Evolutionary conservation across 1,140 invertebrate genomes (phyloP), one percentile per base, ranked within the genome.

Genomic region (Fopius arisanus): DNA sequence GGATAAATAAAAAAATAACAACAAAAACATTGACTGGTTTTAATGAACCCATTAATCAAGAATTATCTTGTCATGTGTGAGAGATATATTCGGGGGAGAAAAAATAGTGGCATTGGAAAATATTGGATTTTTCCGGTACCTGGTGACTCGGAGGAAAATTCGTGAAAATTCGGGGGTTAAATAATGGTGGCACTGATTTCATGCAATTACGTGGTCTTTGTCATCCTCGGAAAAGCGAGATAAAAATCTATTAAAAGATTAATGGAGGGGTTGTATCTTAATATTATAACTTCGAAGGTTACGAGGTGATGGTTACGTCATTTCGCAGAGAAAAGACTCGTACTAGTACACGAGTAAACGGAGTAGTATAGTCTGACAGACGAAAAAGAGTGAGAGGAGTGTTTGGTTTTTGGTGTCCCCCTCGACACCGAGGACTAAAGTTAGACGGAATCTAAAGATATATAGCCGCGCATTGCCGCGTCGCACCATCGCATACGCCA

Each of bases 381-480:
- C 16, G 69, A 68, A 21, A 65, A n/a, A 31, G 9, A 21, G 21
- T 9, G 40, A 41, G 63, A 40, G 41, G n/a, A 43, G 59, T 41
- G 37, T 54, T 33, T 54, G 54, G 19, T 48, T 54, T 54, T 69
- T 69, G 26, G 67, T 70, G 31, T 33, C 31, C 51, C 54, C 69
- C 69, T 59, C 65, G 51, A 71, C 63, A 68, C 23, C 59, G 59
- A 63, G 9, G 74, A 75, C 74, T 75, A 75, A 75, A 75, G 74
- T 75, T 75, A 72, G 74, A 75, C 68, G 40, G 54, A 72, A 75
- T 75, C 70, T 75, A 72, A 71, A 75, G 74, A 75, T 75, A 75
- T 67, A 75, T 37, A 63, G 62, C 40, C 65, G 65, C 69, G 67
- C 48, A 54, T 54, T 54, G 48, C 48, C 48, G 48, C 48, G 48